Conservation (phyloP, 1,140 invertebrate genomes). For the Zophobas morio region DNA sequence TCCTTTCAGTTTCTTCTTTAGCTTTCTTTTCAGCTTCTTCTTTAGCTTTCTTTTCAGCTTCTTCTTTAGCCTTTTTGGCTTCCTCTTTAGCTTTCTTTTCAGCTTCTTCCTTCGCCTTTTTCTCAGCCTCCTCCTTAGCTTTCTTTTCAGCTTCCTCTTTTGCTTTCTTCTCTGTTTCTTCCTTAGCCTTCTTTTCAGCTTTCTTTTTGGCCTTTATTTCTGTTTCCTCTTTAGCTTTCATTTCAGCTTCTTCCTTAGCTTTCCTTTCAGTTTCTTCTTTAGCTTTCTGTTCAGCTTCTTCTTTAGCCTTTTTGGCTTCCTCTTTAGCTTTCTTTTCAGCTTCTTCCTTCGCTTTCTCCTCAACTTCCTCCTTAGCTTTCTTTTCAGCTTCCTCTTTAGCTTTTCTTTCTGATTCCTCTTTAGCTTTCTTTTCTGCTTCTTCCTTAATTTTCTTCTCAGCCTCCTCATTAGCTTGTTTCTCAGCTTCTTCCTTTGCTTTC, state of each 20-base stretch:
- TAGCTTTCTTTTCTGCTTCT: slow-evolving; percentile 64
- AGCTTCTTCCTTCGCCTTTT: slow-evolving; percentile 50
- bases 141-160: slow-evolving; percentile 33
- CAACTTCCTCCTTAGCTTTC: slow-evolving; percentile 42
- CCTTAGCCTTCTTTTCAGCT: slow-evolving; percentile 42
- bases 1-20: slow-evolving; percentile 41
- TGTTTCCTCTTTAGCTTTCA: slow-evolving; percentile 7
- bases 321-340: slow-evolving; percentile 24
- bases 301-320: slow-evolving; percentile 8
- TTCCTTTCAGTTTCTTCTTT: slow-evolving; percentile 50
- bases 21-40: slow-evolving; percentile 57
- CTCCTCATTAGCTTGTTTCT: slow-evolving; percentile 53
- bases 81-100: slow-evolving; percentile 57
- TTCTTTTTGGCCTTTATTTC: slow-evolving; percentile 33
- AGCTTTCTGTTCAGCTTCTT: slow-evolving; percentile 46
- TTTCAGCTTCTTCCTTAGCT: slow-evolving; percentile 37
- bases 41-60: slow-evolving; percentile 48
- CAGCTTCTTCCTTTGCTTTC: slow-evolving; percentile 61
- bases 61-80: slow-evolving; percentile 36
- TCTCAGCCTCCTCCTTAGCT: slow-evolving; percentile 31
- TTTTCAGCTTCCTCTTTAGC: slow-evolving; percentile 49
- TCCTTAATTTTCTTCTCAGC: slow-evolving; percentile 58
- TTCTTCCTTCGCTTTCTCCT: slow-evolving; percentile 47
- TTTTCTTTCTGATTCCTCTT: slow-evolving; percentile 61
- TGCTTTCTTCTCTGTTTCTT: background rate